These are phyloP conservation scores for Acanthosepion lycidas DNA, from an alignment of 2,888 invertebrate genomes.

Conservation along the genomic window DNA sequence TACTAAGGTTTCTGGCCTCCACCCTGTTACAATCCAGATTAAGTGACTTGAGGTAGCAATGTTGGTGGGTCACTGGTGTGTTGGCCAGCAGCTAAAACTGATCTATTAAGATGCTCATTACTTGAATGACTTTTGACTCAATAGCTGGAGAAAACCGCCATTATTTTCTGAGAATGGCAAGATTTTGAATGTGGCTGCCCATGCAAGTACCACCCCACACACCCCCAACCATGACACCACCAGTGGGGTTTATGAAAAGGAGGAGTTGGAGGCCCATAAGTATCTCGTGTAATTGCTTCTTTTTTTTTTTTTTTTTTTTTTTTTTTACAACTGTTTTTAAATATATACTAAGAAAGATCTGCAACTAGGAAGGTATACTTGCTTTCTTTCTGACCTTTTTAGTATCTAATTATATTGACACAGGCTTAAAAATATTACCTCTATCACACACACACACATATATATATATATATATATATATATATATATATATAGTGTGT, in stretches of 20 bases:
- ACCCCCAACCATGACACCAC: neutral
- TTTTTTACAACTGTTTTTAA: too few species aligned
- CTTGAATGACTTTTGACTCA: neutral
- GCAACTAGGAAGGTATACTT: too few species aligned
- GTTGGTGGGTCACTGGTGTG: neutral
- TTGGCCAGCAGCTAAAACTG: neutral
- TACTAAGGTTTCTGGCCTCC: neutral
- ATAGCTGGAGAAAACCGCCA: neutral
- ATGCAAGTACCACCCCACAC: neutral
- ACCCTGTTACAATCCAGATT: too few species aligned
- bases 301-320: neutral
- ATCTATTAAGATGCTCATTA: neutral
- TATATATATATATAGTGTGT: too few species aligned
- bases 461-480: too few species aligned
- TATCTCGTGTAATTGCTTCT: neutral
- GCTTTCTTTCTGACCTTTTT: too few species aligned
- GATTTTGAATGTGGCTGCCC: neutral
- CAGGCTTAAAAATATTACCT: too few species aligned
- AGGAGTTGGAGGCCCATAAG: neutral
- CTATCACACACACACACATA: too few species aligned
- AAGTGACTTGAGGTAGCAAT: neutral
- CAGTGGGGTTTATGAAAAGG: neutral
- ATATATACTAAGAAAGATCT: too few species aligned
- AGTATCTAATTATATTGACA: too few species aligned
- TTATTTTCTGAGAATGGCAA: neutral